Evolutionary conservation across 2,888 invertebrate species (phyloP).

Genomic region (Morinoia aosen): DNA sequence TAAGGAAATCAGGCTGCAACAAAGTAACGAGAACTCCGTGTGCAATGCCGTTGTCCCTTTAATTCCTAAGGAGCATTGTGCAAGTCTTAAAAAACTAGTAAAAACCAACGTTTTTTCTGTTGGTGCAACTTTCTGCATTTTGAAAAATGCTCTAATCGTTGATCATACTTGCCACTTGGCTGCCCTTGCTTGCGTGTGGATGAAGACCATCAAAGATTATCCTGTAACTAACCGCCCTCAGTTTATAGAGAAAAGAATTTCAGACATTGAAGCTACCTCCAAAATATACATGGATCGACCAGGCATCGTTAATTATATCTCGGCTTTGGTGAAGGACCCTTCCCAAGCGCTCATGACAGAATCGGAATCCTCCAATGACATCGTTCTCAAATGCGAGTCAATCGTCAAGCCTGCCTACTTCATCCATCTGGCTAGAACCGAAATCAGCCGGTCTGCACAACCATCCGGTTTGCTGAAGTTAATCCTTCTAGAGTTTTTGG

Average conservation of each 20-base stretch:
- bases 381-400: conserved; percentile 59
- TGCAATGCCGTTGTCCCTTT: conserved; percentile 64
- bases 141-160: conserved; percentile 62
- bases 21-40: conserved; percentile 54
- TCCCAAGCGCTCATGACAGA: conserved; percentile 62
- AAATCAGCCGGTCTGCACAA: not conserved
- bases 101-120: conserved; percentile 59
- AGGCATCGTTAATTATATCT: conserved; percentile 38
- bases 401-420: conserved; percentile 61
- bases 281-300: conserved; percentile 52
- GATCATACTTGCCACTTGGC: conserved; percentile 59
- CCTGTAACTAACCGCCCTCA: conserved; percentile 56
- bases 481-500: conserved; percentile 56
- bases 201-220: conserved; percentile 55
- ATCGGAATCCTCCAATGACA: conserved; percentile 30
- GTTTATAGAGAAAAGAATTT: conserved; percentile 41
- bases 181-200: conserved; percentile 58
- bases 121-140: conserved; percentile 60
- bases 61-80: conserved; percentile 48
- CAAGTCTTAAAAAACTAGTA: conserved; percentile 53
- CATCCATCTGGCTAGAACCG: conserved; percentile 8
- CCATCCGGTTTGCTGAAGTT: conserved; percentile 37
- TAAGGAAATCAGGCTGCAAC: conserved; percentile 57
- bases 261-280: conserved; percentile 57
- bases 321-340: conserved; percentile 43